A percentile compares a stretch with the other conserved stretches of the same genome.
phyloP scores from a whole-genome alignment of 2,888 invertebrate species.

The Cinara cedri region DNA sequence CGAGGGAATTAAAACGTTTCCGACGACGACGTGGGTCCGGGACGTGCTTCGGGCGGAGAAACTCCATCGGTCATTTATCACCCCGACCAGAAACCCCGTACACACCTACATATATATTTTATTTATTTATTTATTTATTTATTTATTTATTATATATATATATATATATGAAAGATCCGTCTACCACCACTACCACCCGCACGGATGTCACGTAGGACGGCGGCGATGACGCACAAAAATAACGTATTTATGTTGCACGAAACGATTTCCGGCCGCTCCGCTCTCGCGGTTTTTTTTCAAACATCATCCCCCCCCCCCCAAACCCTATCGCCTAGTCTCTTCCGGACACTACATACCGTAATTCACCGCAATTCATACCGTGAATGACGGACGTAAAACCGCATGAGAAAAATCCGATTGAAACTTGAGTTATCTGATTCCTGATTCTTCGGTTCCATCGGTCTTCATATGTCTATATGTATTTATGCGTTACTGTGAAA shows the following conservation, averaged over 20 bases:
- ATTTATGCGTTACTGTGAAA: too few species aligned
- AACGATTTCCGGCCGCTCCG: conserved; percentile 19
- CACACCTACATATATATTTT: neutral
- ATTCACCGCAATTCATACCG: too few species aligned
- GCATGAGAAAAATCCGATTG: too few species aligned
- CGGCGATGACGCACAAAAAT: conserved; percentile 28
- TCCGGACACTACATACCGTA: too few species aligned
- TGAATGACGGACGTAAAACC: too few species aligned
- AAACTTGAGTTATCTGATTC: too few species aligned
- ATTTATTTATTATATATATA: neutral
- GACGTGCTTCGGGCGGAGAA: neutral
- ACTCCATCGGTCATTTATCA: conserved; percentile 50
- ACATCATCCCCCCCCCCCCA: too few species aligned
- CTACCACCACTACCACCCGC: neutral
- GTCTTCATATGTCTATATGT: too few species aligned
- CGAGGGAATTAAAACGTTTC: conserved; percentile 49
- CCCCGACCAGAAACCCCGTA: conserved; percentile 3
- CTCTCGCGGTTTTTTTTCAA: neutral
- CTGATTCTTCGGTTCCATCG: too few species aligned
- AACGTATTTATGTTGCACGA: conserved; percentile 31
- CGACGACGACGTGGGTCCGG: conserved; percentile 1
- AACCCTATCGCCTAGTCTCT: neutral
- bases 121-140: neutral
- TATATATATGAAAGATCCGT: neutral
- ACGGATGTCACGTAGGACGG: conserved; percentile 30